Evolutionary conservation across 1,140 invertebrate genomes (phyloP).

Genomic region (Meloidogyne floridensis): DNA sequence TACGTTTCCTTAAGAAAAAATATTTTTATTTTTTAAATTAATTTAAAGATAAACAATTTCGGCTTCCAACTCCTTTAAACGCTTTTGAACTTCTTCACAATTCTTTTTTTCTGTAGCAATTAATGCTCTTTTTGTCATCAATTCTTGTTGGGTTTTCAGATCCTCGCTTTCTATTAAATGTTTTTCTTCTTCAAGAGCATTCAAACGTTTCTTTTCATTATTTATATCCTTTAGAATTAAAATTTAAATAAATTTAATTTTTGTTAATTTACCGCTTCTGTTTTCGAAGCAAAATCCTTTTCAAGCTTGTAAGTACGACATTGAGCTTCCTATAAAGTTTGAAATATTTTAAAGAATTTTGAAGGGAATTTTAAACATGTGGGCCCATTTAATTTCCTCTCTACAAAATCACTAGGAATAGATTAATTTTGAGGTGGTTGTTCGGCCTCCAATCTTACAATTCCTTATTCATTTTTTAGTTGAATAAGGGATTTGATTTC

Average conservation of each 20-base stretch:
- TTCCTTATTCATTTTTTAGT: no score
- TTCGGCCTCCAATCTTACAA: no score
- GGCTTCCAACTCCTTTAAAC: constrained; percentile 4
- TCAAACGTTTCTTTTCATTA: background rate
- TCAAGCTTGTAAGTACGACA: constrained; percentile 16
- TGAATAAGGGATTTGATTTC: no score
- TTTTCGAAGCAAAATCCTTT: constrained; percentile 16
- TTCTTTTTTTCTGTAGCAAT: constrained; percentile 16
- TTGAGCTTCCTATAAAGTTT: constrained; percentile 22
- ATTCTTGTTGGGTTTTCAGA: background rate
- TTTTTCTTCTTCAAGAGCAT: background rate
- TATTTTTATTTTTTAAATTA: background rate
- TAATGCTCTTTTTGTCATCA: background rate
- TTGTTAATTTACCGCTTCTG: constrained; percentile 7
- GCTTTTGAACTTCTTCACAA: background rate
- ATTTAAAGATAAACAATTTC: background rate
- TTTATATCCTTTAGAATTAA: constrained; percentile 1
- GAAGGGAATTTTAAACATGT: background rate
- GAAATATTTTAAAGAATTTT: constrained; percentile 4
- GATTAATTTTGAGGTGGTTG: no score
- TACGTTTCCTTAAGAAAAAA: constrained; percentile 5
- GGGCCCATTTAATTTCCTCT: no score
- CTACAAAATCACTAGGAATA: no score
- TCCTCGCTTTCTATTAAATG: background rate
- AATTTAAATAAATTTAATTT: background rate